These are phyloP conservation scores for Lycocerus yunnanus DNA, from an alignment of 2,888 invertebrate species.

Conservation along the genomic window DNA sequence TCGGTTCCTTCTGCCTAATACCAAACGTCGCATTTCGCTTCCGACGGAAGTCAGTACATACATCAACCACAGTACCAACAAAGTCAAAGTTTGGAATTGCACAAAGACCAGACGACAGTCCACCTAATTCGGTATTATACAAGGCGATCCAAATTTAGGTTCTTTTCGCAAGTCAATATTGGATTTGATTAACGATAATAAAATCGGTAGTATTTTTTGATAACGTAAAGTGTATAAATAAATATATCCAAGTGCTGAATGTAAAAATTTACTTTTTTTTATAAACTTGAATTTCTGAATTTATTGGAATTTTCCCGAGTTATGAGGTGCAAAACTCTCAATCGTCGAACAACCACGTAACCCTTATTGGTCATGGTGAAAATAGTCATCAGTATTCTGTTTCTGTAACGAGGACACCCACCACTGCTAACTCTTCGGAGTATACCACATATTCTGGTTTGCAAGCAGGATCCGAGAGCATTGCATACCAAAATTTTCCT, in stretches of 20 bases:
- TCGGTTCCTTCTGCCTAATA: too few relatives aligned
- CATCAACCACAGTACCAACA: conserved; percentile 46
- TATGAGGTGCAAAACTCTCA: conserved; percentile 60
- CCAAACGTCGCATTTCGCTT: too few relatives aligned
- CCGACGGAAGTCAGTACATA: conserved; percentile 42
- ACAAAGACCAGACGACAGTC: too few relatives aligned
- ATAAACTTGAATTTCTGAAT: conserved; percentile 46
- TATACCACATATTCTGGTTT: conserved; percentile 14
- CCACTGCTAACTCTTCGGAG: conserved; percentile 21
- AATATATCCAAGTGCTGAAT: too few relatives aligned
- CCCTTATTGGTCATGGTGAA: too few relatives aligned
- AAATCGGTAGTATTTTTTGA: too few relatives aligned
- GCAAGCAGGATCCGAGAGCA: conserved; percentile 13
- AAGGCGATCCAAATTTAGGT: conserved; percentile 70
- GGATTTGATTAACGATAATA: too few relatives aligned
- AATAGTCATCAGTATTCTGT: conserved; percentile 59
- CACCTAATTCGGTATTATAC: conserved; percentile 64
- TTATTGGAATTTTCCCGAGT: conserved; percentile 46
- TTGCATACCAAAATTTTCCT: conserved; percentile 13
- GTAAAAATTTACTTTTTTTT: too few relatives aligned
- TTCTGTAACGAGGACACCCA: conserved; percentile 33
- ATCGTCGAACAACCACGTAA: conserved; percentile 63
- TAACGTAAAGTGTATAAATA: too few relatives aligned
- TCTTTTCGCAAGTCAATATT: too few relatives aligned
- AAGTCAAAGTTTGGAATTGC: conserved; percentile 27